Evolutionary conservation across 2,888 invertebrate species (phyloP), one percentile per base, ranked within the genome.

Genomic region (Lasioglossum lativentre): DNA sequence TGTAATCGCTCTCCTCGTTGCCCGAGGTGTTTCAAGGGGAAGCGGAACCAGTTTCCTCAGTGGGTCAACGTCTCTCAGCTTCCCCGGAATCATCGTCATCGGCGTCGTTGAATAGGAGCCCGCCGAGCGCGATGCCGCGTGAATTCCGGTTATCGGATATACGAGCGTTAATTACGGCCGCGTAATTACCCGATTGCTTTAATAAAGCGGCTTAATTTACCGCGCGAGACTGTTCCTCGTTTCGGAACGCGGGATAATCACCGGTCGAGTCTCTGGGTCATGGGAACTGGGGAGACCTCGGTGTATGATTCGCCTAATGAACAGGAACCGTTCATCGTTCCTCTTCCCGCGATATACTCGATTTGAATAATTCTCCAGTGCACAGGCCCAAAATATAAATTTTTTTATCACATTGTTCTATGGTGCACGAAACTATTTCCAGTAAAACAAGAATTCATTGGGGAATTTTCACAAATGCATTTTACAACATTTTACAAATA

Each of bases 31-130:
- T 91, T 79, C 92, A 92, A 93, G 93, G 94, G 93, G 93, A 94
- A 94, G 93, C 92, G 94, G 93, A 95, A 95, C 95, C 94, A 94
- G 94, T 94, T n/a, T 95, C 84, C 91, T 92, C 92, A 95, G 95
- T 95, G 94, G 95, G 95, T 95, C 95, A 95, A 93, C 93, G 93
- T 93, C 93, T 93, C 78, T 89, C 90, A 90, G 89, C 90, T 90
- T 90, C 90, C 85, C 82, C 86, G 72, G 82, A 27, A 19, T 52
- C 42, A n/a, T n/a, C 85, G 78, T 83, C 84, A 52, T 84, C 85
- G 78, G 87, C 84, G 78, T 75, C 78, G 74, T 85, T 78, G 70
- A 79, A 81, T 72, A 83, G 81, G 81, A 75, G 70, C 82, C 56
- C 78, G 72, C 66, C 78, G 73, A 78, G 78, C 73, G 71, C 84